Evolutionary conservation across 2,113 vertebrate species (phyloP).

Genomic region (Xiphophorus maculatus): DNA sequence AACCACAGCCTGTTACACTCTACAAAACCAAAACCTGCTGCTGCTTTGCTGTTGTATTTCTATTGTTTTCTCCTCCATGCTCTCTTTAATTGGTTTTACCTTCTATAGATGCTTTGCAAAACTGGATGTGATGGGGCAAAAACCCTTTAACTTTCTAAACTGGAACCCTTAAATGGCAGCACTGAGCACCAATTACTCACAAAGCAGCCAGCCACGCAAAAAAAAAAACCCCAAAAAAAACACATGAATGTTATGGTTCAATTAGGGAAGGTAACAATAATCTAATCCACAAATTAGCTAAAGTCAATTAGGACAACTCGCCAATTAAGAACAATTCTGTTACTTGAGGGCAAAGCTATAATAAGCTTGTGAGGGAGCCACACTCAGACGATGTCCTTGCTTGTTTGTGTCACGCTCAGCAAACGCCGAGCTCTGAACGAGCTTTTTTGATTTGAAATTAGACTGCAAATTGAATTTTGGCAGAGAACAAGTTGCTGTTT

Average conservation of each 20-base stretch:
- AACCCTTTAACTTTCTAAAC: constrained; percentile 31
- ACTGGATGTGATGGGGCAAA: constrained; percentile 58
- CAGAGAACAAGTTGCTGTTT: constrained; percentile 18
- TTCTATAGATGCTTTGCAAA: constrained; percentile 43
- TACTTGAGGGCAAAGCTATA: constrained; percentile 71
- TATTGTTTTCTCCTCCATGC: constrained; percentile 24
- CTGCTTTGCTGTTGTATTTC: constrained; percentile 33
- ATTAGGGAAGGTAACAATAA: constrained; percentile 77
- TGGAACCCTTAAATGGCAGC: constrained; percentile 24
- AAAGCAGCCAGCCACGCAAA: constrained; percentile 44
- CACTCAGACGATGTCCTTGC: constrained; percentile 65
- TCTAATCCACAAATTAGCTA: constrained; percentile 79
- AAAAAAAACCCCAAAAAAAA: constrained; percentile 28
- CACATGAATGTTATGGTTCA: constrained; percentile 73
- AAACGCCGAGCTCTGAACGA: constrained; percentile 57
- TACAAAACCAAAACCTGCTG: constrained; percentile 49
- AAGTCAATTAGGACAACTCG: constrained; percentile 80
- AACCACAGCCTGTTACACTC: constrained; percentile 45
- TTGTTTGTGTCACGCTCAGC: constrained; percentile 63
- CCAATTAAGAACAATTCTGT: constrained; percentile 77
- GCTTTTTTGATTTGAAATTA: constrained; percentile 64
- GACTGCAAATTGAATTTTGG: constrained; percentile 57
- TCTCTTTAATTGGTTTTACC: constrained; percentile 31
- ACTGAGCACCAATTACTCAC: constrained; percentile 59
- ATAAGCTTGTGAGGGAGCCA: constrained; percentile 63